Conservation (phyloP, 1,140 invertebrate species). For the Acromyrmex echinatior region DNA sequence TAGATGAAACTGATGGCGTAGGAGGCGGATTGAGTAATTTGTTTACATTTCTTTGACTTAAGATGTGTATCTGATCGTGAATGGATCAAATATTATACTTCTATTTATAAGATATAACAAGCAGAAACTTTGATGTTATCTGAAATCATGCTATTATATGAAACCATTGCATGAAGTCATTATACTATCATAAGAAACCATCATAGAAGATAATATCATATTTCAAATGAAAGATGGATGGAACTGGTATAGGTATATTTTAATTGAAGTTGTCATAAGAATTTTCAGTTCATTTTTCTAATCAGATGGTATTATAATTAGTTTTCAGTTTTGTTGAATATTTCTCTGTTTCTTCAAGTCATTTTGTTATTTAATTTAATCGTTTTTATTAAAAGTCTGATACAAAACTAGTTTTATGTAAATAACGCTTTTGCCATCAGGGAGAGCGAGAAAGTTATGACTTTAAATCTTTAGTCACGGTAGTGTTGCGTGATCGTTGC, state of each 20-base stretch:
- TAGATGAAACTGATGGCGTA: constrained; percentile 5
- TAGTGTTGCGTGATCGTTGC: background rate
- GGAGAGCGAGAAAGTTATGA: background rate
- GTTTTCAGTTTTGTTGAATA: background rate
- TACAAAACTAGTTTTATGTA: background rate
- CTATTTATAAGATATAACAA: background rate
- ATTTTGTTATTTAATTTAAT: background rate
- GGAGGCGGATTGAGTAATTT: background rate
- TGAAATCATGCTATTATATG: too few species aligned
- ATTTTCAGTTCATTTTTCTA: background rate
- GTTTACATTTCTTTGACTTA: background rate
- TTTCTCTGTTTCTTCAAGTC: too few species aligned
- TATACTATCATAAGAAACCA: background rate
- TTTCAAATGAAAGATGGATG: background rate
- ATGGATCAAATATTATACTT: background rate
- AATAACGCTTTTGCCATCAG: background rate
- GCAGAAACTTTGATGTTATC: background rate
- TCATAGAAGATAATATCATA: background rate
- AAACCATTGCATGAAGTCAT: background rate
- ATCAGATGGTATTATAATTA: background rate
- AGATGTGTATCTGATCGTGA: background rate
- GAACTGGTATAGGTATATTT: background rate
- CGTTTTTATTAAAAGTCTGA: background rate
- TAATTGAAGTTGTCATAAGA: background rate
- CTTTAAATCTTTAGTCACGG: constrained; percentile 9